Base-by-base conservation (phyloP, 2,888 invertebrate genomes). In the Spialia ferax region DNA sequence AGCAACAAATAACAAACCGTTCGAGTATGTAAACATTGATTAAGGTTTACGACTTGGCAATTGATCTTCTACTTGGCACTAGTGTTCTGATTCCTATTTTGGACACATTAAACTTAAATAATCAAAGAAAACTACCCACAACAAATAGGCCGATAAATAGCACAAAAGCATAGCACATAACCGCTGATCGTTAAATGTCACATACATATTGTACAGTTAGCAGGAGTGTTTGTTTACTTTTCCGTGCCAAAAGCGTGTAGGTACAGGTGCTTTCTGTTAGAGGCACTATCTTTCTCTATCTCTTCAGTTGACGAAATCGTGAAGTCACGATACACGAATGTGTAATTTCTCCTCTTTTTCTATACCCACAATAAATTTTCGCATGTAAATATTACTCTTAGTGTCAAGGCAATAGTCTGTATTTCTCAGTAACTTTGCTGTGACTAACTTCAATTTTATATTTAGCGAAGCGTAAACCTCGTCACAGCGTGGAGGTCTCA, bases 1-100 rank as follows among this genome's bases (percentile, higher is more conserved):
- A 64, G 42, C 42, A 22, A 54, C 42, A 35, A 59, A 65, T 32
- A 50, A 45, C 42, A 63, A 71, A 68, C 63, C 70, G 23, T 26
- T 55, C 45, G 15, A 6, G n/a, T 45, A 35, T 23, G 67, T 60
- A 54, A 66, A 66, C 59, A 66, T 10, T 42, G 42, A 52, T 66
- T 29, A 38, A 59, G 20, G 2, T 59, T 35, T 22, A 45, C 32
- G 56, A 48, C 52, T 50, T 45, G 3, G 29, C 50, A 61, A n/a
- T 61, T 61, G n/a, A n/a, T 32, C 32, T 13, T 26, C 26, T 26
- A 26, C 2, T 2, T 26, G 26, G 26, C 26, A 7, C 11, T 22
- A 6, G 22, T 38, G 29, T 15, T 52, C 23, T 22, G 13, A 26
- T 29, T 1, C 8, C 2, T 26, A 22, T 13, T 50, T 13, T 52